Base-by-base conservation (phyloP, 53 echinoderm and acorn worm genomes). In the Echinometra lucunter region DNA sequence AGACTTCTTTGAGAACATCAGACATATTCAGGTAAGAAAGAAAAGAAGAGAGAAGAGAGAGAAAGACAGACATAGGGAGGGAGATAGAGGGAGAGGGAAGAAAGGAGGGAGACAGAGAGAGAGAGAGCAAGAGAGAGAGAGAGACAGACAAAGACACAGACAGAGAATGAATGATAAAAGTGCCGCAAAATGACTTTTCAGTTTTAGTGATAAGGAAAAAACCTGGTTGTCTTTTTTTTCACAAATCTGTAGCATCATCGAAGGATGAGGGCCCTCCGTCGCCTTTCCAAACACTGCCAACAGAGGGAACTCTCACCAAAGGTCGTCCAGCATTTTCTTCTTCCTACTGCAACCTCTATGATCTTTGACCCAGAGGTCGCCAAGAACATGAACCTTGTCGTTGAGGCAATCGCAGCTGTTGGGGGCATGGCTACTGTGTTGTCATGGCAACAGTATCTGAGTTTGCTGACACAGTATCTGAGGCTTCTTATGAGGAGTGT, bases 1-100 rank as follows among this genome's bases (percentile, higher is more conserved):
- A 35, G 99, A 99, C 89, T 99, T 98, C 97, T 99, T 96, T 96
- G 99, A 99, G 89, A 99, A 99, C 93, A 98, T 99, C 66, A 93
- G 97, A 85, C 99, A 99, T 58, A 97, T 99, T 17, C 99, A 98
- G 98, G 98, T 98, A 95, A 27, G 91, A 38, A 10, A 34, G 47
- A 4, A 5, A 45, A 34, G 72, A 72, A 13, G 4, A 35, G 15
- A 35, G 35, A 25, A 63, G 4, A 63, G 72, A 34, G 72, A 32
- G 32, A 35, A 13, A 34, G 72, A 72, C 0, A 35, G 35, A 34
- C 34, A 32, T 12, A 13, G 32, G 13, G 18, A 27, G 44, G 11
- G 45, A 44, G 27, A 23, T 0, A 28, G 25, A 42, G 9, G 21
- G 44, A 11, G 83, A 40, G 23, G 44, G 44, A 6, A 18, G 8